Evolutionary conservation across 2,797 vertebrate genomes (phyloP).

Genomic region (Enteromius mattozi): DNA sequence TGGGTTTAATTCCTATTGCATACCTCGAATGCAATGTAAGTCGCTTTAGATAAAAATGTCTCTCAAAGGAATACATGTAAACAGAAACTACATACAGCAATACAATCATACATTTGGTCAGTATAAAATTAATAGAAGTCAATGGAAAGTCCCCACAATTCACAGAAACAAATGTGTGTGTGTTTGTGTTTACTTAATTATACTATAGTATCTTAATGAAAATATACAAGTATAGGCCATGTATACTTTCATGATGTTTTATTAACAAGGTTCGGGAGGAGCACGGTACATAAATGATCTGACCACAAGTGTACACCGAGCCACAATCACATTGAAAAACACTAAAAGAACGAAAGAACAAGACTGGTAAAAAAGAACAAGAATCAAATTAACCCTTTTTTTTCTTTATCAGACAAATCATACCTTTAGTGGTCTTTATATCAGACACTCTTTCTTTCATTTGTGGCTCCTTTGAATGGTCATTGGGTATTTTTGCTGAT

Average conservation of each 20-base stretch:
- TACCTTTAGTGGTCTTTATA: slow-evolving; percentile 70
- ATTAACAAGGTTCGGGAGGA: no score
- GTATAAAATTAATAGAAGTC: no score
- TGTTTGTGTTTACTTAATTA: no score
- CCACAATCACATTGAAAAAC: background rate
- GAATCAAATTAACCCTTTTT: background rate
- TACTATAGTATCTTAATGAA: no score
- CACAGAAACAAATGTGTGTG: no score
- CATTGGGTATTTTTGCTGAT: slow-evolving; percentile 46
- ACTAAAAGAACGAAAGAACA: background rate
- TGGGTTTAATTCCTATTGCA: background rate
- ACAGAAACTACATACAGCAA: background rate
- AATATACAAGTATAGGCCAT: no score
- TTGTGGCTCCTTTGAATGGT: slow-evolving; percentile 42
- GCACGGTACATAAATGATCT: background rate
- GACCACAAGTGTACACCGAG: background rate
- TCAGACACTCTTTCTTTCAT: slow-evolving; percentile 35
- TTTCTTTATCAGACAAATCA: slow-evolving; percentile 16
- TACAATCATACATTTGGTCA: background rate
- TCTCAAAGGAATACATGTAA: background rate
- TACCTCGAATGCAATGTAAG: background rate
- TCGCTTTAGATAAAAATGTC: background rate
- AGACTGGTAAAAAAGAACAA: background rate
- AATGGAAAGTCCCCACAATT: no score
- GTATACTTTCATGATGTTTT: no score